A percentile compares a stretch with the other conserved stretches of the same genome.
phyloP scores from a whole-genome alignment of 2,888 invertebrate species.

The Hypercompe scribonia region DNA sequence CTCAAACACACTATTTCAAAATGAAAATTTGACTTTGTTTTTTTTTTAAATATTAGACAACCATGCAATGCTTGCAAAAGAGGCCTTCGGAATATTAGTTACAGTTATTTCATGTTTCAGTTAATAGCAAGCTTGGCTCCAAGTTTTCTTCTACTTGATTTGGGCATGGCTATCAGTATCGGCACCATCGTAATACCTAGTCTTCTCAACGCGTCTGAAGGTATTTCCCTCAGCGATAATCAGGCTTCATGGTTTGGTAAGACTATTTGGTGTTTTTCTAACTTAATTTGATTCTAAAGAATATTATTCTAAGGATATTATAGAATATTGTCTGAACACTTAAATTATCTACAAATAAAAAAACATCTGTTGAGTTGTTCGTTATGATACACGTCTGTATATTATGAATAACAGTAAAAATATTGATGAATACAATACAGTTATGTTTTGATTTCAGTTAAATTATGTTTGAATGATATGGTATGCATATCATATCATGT shows the following conservation, averaged over 20 bases:
- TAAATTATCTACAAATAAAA: not conserved
- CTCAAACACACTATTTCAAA: not conserved
- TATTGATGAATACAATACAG: not conserved
- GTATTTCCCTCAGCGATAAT: conserved; percentile 76
- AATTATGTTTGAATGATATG: no score
- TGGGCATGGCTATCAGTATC: conserved; percentile 86
- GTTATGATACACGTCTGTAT: not conserved
- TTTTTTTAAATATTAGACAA: not conserved
- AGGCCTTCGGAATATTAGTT: not conserved
- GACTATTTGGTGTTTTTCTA: conserved; percentile 25
- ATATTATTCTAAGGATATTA: no score
- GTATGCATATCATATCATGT: not conserved
- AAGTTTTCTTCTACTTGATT: conserved; percentile 82
- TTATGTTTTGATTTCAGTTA: not conserved
- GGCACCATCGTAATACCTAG: conserved; percentile 85
- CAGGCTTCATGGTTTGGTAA: conserved; percentile 88
- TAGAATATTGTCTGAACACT: not conserved
- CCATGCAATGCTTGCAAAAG: not conserved
- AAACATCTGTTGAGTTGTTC: not conserved
- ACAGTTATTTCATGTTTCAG: conserved; percentile 60
- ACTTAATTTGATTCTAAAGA: not conserved
- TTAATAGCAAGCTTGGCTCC: conserved; percentile 84
- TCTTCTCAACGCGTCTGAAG: conserved; percentile 76
- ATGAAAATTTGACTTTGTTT: not conserved
- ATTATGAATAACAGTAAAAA: not conserved